Evolutionary conservation across 2,113 vertebrate genomes (phyloP).

Genomic region (Macrotis lagotis): DNA sequence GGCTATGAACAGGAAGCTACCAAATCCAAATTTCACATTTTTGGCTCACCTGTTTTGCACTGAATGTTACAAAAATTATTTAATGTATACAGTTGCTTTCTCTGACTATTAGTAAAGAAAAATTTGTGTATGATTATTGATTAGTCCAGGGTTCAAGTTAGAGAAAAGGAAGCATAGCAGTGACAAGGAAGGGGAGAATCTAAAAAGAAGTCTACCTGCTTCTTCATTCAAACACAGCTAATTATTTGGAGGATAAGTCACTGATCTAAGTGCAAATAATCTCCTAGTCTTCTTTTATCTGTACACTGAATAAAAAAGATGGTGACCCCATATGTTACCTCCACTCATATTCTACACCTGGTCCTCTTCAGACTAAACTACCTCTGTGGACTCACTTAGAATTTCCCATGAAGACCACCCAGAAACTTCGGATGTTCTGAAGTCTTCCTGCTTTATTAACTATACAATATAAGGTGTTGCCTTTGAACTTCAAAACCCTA

Average conservation of each 20-base stretch:
- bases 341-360: conserved; percentile 64
- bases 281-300: conserved; percentile 48
- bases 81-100: conserved; percentile 49
- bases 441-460: conserved; percentile 17
- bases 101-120: conserved; percentile 29
- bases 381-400: conserved; percentile 64
- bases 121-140: conserved; percentile 21
- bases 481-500: conserved; percentile 21
- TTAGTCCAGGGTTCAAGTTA: neutral
- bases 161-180: neutral
- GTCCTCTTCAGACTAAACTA: conserved; percentile 71
- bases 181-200: neutral
- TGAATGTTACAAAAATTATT: conserved; percentile 54
- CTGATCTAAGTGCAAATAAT: conserved; percentile 11
- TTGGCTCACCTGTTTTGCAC: conserved; percentile 58
- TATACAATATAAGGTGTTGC: conserved; percentile 47
- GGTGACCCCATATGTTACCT: conserved; percentile 73
- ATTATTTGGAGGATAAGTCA: conserved; percentile 12
- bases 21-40: conserved; percentile 61
- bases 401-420: conserved; percentile 79
- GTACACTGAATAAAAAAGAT: conserved; percentile 69
- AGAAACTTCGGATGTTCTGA: conserved; percentile 59
- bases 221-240: neutral
- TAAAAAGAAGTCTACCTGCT: neutral
- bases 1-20: conserved; percentile 49